Percentiles rank a stretch among this genome's conserved stretches.
These are phyloP conservation scores for Azorinus chamasolen DNA, from an alignment of 2,888 invertebrate genomes.

Conservation along the genomic window DNA sequence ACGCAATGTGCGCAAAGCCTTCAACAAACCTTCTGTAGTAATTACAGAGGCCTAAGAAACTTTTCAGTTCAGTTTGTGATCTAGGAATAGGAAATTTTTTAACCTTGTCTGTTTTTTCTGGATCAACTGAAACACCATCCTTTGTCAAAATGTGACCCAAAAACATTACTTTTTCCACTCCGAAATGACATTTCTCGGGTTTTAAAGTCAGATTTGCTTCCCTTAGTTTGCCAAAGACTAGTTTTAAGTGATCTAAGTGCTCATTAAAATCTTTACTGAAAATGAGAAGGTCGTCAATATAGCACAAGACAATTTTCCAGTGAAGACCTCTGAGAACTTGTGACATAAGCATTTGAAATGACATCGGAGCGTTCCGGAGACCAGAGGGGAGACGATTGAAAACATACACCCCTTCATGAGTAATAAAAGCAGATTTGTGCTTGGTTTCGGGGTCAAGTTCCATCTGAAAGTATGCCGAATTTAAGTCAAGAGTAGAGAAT, in stretches of 20 bases:
- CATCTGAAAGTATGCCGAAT: constrained; percentile 55
- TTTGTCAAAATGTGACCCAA: constrained; percentile 65
- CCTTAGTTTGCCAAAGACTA: constrained; percentile 41
- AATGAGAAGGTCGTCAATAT: constrained; percentile 64
- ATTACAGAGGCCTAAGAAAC: constrained; percentile 71
- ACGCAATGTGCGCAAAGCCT: constrained; percentile 70
- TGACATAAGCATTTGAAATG: constrained; percentile 59
- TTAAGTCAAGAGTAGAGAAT: constrained; percentile 51
- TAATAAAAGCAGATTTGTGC: constrained; percentile 66
- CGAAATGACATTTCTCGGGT: constrained; percentile 64
- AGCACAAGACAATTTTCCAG: constrained; percentile 66
- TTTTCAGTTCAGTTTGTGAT: constrained; percentile 54
- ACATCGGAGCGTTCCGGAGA: constrained; percentile 56
- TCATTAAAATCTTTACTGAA: constrained; percentile 62
- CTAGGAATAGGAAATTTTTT: constrained; percentile 49
- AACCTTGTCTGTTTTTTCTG: constrained; percentile 50
- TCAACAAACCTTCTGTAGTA: too few species aligned
- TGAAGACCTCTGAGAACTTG: constrained; percentile 61
- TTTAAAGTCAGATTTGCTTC: constrained; percentile 45
- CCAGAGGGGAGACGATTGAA: constrained; percentile 56
- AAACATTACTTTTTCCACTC: constrained; percentile 50
- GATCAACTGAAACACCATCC: constrained; percentile 61
- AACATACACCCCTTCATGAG: constrained; percentile 48
- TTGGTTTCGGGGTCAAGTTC: constrained; percentile 53
- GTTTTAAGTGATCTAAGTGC: constrained; percentile 56